Evolutionary conservation across 2,797 vertebrate genomes (phyloP), one percentile per base, ranked within the genome.

Genomic region (Artibeus lituratus): DNA sequence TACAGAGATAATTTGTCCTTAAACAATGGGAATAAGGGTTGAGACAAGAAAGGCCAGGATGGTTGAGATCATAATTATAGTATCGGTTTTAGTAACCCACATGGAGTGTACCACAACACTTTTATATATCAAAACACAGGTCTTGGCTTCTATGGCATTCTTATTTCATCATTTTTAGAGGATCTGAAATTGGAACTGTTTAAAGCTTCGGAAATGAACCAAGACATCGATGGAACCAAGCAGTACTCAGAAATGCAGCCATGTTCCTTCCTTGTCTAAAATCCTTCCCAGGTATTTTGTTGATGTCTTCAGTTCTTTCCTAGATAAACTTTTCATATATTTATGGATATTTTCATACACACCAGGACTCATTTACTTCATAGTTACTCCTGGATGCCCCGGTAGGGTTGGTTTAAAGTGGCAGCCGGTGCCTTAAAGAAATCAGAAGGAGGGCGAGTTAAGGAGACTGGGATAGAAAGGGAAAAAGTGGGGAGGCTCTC

Each of bases 251-350:
- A 78, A 26, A 81, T 55, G 49, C 24, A 39, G 18, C 0, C 53
- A 59, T 32, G 16, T 42, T 8, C 12, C 2, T 78, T 39, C 8
- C 7, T 85, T 91, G 11, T 72, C 87, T 77, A 96, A 82, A 94
- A 62, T 5, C 19, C 8, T 83, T 76, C 12, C 21, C 32, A 39
- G 11, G 6, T 53, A 74, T 57, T 39, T 82, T 59, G 6, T 39
- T 91, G 19, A 76, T 37, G 35, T 44, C 88, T 42, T 59, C 22
- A 24, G 24, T 86, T 55, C 22, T 92, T 91, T 83, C 24, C 8
- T 42, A 86, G 16, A n/a, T 82, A 32, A 39, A 80, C 5, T 78
- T 92, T 62, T 82, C 18, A 24, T 59, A 8, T 59, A 0, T 53
- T 93, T 84, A 16, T 51, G 42, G 44, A 78, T 85, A 39, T 81